Evolutionary conservation across 2,888 invertebrate genomes (phyloP).

Genomic region (Leucozona laternaria): DNA sequence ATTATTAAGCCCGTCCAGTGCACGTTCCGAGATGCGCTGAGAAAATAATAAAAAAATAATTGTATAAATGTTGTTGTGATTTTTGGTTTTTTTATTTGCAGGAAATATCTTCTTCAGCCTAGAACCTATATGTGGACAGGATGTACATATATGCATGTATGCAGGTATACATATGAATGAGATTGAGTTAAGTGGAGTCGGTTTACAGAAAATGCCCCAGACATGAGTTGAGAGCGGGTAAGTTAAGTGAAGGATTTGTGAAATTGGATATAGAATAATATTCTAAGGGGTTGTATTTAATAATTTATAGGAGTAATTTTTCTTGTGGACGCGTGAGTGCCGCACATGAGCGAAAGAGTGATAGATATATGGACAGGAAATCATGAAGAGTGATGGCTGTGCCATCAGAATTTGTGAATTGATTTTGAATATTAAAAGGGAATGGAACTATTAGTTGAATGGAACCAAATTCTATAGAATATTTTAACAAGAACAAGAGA

Average conservation of each 20-base stretch:
- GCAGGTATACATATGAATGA: background rate
- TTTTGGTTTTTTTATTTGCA: background rate
- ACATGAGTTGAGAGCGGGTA: background rate
- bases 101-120: background rate
- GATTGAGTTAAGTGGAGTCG: constrained; percentile 24
- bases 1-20: constrained; percentile 90
- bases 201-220: constrained; percentile 8
- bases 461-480: background rate
- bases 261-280: constrained; percentile 24
- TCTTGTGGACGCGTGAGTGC: constrained; percentile 10
- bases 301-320: constrained; percentile 20
- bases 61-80: background rate
- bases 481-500: background rate
- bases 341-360: background rate
- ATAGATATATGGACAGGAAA: constrained; percentile 29
- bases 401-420: background rate
- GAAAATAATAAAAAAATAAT: constrained; percentile 48
- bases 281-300: background rate
- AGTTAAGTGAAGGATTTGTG: constrained; percentile 5
- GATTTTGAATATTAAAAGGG: background rate
- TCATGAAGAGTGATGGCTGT: constrained; percentile 3
- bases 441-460: background rate
- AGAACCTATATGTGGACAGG: background rate
- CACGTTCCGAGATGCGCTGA: constrained; percentile 89
- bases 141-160: constrained; percentile 40